A percentile compares a stretch with the other conserved stretches of the same genome.
These are phyloP conservation scores for Pimpla rufipes DNA, from an alignment of 2,888 invertebrate genomes.

Conservation along the genomic window DNA sequence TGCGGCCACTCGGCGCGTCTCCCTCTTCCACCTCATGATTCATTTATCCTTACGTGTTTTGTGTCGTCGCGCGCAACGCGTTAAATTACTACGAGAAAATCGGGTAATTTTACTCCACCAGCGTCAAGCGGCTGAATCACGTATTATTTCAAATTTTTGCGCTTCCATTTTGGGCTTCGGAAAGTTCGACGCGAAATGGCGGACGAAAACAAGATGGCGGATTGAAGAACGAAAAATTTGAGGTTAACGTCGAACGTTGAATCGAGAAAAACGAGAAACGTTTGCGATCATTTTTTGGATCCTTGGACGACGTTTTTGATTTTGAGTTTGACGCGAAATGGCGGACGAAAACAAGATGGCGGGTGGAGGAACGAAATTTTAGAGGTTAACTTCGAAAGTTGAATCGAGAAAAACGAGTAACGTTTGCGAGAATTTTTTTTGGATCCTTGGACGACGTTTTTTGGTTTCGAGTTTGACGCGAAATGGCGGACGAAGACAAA, in stretches of 20 bases:
- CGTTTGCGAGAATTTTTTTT: too few relatives aligned
- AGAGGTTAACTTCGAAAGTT: too few relatives aligned
- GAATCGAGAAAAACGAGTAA: too few relatives aligned
- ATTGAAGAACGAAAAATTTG: background rate
- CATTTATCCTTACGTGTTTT: background rate
- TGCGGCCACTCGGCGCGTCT: conserved; percentile 11
- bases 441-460: too few relatives aligned
- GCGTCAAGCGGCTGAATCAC: too few relatives aligned
- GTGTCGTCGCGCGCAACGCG: background rate
- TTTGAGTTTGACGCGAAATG: background rate
- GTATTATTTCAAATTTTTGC: background rate
- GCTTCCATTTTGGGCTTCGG: background rate
- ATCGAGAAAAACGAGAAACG: too few relatives aligned
- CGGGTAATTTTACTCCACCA: conserved; percentile 12
- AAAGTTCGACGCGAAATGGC: background rate
- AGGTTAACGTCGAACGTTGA: too few relatives aligned
- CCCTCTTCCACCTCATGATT: background rate
- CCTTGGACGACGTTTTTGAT: too few relatives aligned
- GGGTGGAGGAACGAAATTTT: background rate
- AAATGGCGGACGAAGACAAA: background rate
- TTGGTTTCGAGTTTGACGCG: background rate
- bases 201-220: background rate
- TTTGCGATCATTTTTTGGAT: too few relatives aligned
- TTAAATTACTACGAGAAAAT: background rate
- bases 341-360: background rate